These are phyloP conservation scores for Hanleya hanleyi DNA, from an alignment of 2,888 invertebrate species.

Conservation along the genomic window DNA sequence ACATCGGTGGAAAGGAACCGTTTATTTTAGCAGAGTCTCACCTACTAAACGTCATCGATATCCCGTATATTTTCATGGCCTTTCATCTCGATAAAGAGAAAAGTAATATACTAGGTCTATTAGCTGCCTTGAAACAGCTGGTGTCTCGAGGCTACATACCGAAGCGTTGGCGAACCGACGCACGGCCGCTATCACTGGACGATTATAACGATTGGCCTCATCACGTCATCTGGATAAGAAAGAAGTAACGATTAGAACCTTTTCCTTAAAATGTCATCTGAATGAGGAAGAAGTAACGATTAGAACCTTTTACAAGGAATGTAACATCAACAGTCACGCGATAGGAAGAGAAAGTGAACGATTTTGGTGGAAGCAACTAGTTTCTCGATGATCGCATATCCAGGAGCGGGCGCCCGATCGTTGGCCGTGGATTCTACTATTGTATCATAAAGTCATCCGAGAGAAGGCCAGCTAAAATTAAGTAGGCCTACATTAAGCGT, in stretches of 20 bases:
- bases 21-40: background rate
- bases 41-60: background rate
- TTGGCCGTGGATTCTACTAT: too few species aligned
- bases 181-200: background rate
- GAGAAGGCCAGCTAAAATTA: too few species aligned
- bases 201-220: background rate
- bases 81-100: background rate
- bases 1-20: background rate
- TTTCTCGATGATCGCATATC: too few species aligned
- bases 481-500: too few species aligned
- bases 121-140: background rate
- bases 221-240: background rate
- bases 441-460: too few species aligned
- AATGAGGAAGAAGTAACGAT: background rate
- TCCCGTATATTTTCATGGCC: background rate
- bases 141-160: background rate
- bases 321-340: background rate
- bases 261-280: background rate
- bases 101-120: too few species aligned
- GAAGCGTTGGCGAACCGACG: background rate
- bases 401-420: too few species aligned
- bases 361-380: too few species aligned
- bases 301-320: background rate
- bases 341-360: too few species aligned
- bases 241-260: background rate